Base-by-base conservation (phyloP, 2,113 vertebrate genomes). In the Cacatua alba region DNA sequence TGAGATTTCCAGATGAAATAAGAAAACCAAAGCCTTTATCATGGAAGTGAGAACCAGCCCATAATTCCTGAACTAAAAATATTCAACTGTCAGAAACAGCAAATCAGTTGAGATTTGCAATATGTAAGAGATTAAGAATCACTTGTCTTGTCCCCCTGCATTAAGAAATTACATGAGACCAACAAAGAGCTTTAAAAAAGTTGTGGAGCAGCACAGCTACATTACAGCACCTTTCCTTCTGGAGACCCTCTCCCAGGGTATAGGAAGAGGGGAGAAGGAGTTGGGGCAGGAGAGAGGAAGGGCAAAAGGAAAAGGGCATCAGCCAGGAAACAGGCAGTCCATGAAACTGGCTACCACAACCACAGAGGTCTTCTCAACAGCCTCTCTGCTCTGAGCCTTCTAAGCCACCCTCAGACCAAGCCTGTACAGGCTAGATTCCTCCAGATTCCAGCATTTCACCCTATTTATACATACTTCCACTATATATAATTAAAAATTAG, bases 81-180 rank as follows among this genome's bases (percentile, higher is more conserved):
- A 79, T 29, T 51, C 55, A 77, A n/a, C 37, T 29, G 57, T 26
- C 83, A 89, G 77, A 71, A 92, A 75, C 7, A 31, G 72, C 26
- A 28, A 10, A 44, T 43, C 33, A 60, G 33, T 23, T 44, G 57
- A 74, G 44, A 69, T 43, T 51, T 74, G 83, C 60, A 69, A 39
- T n/a, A 57, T 7, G 3, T 8, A 28, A 44, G 51, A 39, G n/a
- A 52, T 90, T 33, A 35, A 86, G 39, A 41, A 41, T 13, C 41
- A 14, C 0, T 0, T 3, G 3, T 16, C 65, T 78, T 41, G 39
- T 24, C 10, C 35, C 33, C 9, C 21, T 43, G 62, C 43, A 19
- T 18, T 43, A 76, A 9, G 49, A n/a, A 55, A 43, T 28, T 3
- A 20, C 25, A 25, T 23, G 3, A 60, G 44, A 33, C 17, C 44